phyloP scores from a whole-genome alignment of 2,113 vertebrate species.

The Hiodon tergisus region DNA sequence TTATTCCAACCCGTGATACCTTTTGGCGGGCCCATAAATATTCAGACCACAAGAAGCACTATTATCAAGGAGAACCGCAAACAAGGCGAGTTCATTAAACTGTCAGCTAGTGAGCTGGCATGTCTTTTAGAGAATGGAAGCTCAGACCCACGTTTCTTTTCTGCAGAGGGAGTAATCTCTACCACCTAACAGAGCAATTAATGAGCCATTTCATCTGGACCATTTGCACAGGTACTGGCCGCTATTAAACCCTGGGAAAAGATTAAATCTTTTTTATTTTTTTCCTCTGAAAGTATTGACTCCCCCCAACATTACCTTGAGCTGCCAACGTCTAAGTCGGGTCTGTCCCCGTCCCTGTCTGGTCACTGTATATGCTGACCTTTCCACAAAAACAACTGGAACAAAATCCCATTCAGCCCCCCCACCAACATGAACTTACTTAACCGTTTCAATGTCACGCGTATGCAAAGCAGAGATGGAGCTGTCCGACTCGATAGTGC shows the following conservation, averaged over 20 bases:
- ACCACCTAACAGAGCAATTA: background rate
- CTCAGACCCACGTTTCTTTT: too few relatives aligned
- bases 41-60: background rate
- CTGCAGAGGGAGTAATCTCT: background rate
- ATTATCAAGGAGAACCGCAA: background rate
- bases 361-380: too few relatives aligned
- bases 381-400: too few relatives aligned
- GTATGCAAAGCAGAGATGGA: too few relatives aligned
- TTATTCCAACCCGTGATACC: background rate
- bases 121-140: background rate
- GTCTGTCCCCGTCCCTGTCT: too few relatives aligned
- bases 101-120: constrained; percentile 1
- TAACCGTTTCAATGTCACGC: too few relatives aligned
- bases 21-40: background rate
- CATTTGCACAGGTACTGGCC: background rate
- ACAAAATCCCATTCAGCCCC: too few relatives aligned
- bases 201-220: background rate
- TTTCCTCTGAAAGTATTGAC: background rate
- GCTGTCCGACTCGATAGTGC: too few relatives aligned
- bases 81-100: constrained; percentile 2
- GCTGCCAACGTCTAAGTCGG: too few relatives aligned
- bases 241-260: background rate
- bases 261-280: background rate
- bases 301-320: background rate
- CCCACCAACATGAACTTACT: too few relatives aligned